Evolutionary conservation across 2,797 vertebrate species (phyloP).

Genomic region (Salmo trutta): DNA sequence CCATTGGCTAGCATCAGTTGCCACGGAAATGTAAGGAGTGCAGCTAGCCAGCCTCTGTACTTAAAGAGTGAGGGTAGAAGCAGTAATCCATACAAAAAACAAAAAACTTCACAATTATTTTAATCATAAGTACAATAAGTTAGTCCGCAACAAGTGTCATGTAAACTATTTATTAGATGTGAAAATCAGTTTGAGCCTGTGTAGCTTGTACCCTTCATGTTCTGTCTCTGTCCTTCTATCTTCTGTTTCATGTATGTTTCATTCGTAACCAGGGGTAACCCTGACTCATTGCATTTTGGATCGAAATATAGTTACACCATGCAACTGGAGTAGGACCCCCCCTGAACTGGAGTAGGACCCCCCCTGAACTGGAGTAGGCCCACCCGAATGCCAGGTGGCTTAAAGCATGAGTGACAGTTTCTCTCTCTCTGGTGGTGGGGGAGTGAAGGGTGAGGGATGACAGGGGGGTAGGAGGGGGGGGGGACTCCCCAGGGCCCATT

Average conservation of each 20-base stretch:
- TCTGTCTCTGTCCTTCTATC: background rate
- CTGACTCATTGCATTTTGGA: conserved; percentile 53
- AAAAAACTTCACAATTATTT: background rate
- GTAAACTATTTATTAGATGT: background rate
- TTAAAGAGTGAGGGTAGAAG: background rate
- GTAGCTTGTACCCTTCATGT: background rate
- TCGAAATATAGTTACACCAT: conserved; percentile 50
- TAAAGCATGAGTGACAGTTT: conserved; percentile 48
- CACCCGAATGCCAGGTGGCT: conserved; percentile 55
- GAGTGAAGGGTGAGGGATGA: too few relatives aligned
- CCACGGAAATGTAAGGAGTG: background rate
- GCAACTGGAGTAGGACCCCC: conserved; percentile 52
- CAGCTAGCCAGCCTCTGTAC: background rate
- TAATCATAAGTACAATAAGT: background rate
- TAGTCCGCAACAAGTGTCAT: background rate
- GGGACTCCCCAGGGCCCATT: conserved; percentile 55
- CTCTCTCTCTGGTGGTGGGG: background rate
- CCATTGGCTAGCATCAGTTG: background rate
- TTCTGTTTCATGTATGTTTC: conserved; percentile 44
- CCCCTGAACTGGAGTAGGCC: too few relatives aligned
- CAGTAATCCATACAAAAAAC: background rate
- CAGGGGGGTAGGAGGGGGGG: background rate
- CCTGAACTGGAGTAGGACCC: too few relatives aligned
- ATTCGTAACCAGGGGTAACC: conserved; percentile 39
- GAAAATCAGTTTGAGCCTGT: background rate